Conservation (phyloP, 2,888 invertebrate genomes). For the Spicauda simplicius region DNA sequence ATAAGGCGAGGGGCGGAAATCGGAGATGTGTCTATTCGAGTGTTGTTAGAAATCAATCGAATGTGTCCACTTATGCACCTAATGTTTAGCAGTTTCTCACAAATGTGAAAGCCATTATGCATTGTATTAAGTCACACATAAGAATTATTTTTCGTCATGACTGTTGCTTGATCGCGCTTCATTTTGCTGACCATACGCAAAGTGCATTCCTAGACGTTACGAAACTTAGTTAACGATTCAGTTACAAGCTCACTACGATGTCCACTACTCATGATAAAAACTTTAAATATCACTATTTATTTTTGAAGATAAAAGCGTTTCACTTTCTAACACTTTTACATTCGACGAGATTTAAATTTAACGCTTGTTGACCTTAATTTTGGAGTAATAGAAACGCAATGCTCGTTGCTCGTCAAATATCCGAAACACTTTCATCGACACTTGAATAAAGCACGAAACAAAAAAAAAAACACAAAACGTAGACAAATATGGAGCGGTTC, state of each 20-base stretch:
- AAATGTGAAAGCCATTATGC: slow-evolving; percentile 17
- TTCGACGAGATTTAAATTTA: slow-evolving; percentile 28
- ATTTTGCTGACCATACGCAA: slow-evolving; percentile 24
- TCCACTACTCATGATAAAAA: not conserved
- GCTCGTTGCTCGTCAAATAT: not conserved
- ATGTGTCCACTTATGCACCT: not conserved
- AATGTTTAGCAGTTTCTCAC: slow-evolving; percentile 10
- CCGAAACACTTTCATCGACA: slow-evolving; percentile 16
- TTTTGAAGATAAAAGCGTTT: slow-evolving; percentile 24
- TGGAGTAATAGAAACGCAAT: slow-evolving; percentile 15
- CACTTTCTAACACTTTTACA: slow-evolving; percentile 36
- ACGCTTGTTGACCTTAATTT: slow-evolving; percentile 19
- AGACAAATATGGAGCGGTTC: not conserved
- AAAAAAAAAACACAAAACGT: slow-evolving; percentile 2
- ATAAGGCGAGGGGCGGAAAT: slow-evolving; percentile 54
- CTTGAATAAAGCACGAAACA: not conserved
- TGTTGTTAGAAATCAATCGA: slow-evolving; percentile 52
- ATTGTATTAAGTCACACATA: not conserved
- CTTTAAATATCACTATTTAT: slow-evolving; percentile 1
- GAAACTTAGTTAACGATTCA: slow-evolving; percentile 22
- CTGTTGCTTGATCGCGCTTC: no score
- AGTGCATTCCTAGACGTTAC: slow-evolving; percentile 18
- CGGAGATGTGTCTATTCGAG: slow-evolving; percentile 25
- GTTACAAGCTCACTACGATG: not conserved
- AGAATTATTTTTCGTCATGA: no score